Conservation (phyloP, 2,113 vertebrate species). For the Donacobius atricapilla region DNA sequence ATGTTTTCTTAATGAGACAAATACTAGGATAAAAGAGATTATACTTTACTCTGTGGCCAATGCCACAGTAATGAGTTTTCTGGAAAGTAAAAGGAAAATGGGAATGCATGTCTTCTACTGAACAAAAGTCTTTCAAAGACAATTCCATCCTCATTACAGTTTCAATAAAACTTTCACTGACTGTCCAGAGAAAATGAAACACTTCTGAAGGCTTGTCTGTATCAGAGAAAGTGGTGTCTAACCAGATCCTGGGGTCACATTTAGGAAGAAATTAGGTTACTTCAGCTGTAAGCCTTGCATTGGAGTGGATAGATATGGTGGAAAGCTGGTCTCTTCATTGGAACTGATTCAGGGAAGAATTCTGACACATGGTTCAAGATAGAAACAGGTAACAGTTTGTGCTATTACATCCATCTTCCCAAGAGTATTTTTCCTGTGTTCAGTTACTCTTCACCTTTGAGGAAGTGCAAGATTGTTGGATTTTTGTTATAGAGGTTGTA, state of each 20-base stretch:
- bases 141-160: neutral
- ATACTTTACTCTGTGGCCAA: neutral
- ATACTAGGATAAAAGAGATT: neutral
- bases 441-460: neutral
- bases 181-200: neutral
- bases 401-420: neutral
- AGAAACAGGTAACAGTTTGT: neutral
- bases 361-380: neutral
- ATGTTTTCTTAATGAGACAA: neutral
- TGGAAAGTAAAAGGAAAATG: neutral
- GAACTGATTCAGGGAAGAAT: neutral
- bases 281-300: neutral
- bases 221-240: neutral
- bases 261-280: neutral
- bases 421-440: neutral
- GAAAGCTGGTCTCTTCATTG: neutral
- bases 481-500: neutral
- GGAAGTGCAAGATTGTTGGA: neutral
- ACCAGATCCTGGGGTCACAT: neutral
- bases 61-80: constrained; percentile 10
- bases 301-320: neutral
- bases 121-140: constrained; percentile 5
- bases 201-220: neutral
- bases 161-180: constrained; percentile 10
- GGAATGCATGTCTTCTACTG: neutral